A percentile compares a stretch with the other conserved stretches of the same genome.
Conservation (phyloP, 2,797 vertebrate genomes). For the Tokudaia muenninki region DNA sequence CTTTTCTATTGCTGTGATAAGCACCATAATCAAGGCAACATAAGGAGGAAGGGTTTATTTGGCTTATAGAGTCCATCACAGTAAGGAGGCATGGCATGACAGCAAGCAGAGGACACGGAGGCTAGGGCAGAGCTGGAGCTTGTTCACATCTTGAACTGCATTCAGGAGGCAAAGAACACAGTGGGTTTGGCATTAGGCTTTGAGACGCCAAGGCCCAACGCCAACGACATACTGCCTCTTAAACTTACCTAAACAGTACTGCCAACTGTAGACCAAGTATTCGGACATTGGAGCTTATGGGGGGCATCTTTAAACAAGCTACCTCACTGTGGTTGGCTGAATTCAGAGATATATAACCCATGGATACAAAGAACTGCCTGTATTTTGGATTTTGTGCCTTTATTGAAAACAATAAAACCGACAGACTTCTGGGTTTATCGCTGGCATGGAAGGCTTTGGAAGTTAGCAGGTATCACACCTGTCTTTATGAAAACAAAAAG, state of each 20-base stretch:
- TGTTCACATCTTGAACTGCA: neutral
- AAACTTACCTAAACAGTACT: neutral
- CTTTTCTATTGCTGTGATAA: neutral
- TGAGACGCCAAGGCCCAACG: neutral
- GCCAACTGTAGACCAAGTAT: neutral
- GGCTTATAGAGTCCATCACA: neutral
- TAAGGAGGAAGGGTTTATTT: neutral
- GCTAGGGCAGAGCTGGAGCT: neutral
- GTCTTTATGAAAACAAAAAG: constrained; percentile 27
- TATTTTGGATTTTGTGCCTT: constrained; percentile 49
- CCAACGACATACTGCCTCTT: neutral
- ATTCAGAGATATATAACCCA: neutral
- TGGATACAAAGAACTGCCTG: neutral
- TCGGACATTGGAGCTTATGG: neutral
- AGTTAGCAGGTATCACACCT: neutral
- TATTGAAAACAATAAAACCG: neutral
- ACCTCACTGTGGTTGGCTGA: neutral
- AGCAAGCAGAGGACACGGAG: neutral
- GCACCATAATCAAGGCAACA: neutral
- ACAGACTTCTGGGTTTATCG: neutral
- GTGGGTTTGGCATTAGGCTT: neutral
- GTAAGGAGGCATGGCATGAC: neutral
- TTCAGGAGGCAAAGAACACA: neutral
- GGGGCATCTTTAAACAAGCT: neutral
- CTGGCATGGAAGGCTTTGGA: neutral